phyloP scores from a whole-genome alignment of 2,113 vertebrate species.

The Ellobius talpinus region DNA sequence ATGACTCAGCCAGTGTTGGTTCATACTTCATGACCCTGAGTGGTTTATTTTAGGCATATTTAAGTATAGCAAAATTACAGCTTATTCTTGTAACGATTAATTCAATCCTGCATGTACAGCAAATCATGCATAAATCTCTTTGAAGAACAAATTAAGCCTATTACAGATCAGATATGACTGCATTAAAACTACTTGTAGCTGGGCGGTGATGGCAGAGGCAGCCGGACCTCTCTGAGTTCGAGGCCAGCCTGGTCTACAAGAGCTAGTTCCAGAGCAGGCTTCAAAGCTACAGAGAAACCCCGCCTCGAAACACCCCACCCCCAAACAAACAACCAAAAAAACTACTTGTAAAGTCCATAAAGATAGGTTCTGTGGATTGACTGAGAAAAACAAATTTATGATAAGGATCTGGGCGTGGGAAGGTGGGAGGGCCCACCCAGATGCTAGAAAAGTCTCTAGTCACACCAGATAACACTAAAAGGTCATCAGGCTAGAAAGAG shows the following conservation, averaged over 20 bases:
- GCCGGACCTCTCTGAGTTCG: no score
- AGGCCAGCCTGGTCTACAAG: no score
- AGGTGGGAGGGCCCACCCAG: not conserved
- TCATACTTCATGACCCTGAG: not conserved
- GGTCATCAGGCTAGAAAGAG: not conserved
- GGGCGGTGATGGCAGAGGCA: no score
- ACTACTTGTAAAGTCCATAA: not conserved
- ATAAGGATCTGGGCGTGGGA: not conserved
- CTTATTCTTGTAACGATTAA: not conserved
- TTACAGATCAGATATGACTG: not conserved
- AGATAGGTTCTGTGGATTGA: not conserved
- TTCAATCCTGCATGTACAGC: not conserved
- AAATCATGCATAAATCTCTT: not conserved
- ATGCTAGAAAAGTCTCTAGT: no score
- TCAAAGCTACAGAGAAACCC: no score
- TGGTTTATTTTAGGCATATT: not conserved
- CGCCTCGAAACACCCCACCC: no score
- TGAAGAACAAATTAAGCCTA: not conserved
- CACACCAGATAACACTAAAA: not conserved
- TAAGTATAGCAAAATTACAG: not conserved
- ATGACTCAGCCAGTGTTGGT: not conserved
- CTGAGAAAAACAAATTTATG: not conserved
- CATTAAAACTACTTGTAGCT: not conserved
- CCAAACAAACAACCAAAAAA: no score
- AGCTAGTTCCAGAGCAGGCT: no score